Evolutionary conservation across 2,113 vertebrate species (phyloP).

Genomic region (Microcebus lehilahytsara): DNA sequence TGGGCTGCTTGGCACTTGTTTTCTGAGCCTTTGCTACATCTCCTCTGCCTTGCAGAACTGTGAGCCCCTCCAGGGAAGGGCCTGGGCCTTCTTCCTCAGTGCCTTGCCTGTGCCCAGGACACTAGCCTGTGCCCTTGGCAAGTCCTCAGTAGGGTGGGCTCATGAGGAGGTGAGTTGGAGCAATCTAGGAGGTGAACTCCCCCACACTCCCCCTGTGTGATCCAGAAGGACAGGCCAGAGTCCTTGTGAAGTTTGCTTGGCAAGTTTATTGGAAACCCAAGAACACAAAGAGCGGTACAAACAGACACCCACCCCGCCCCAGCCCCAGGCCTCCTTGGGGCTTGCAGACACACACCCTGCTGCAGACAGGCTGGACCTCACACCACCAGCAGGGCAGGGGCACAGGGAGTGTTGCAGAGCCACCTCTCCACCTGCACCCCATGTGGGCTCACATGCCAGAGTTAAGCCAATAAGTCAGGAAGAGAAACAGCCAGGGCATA

Average conservation of each 20-base stretch:
- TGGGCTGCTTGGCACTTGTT: neutral
- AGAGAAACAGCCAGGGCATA: neutral
- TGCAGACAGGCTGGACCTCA: neutral
- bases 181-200: neutral
- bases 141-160: neutral
- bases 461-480: constrained; percentile 16
- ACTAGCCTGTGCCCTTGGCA: neutral
- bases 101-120: neutral
- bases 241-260: constrained; percentile 16
- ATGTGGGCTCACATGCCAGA: accelerated
- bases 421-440: neutral
- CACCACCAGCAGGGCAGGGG: neutral
- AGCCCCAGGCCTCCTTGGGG: neutral
- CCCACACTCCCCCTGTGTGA: neutral
- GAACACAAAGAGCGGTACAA: constrained; percentile 47
- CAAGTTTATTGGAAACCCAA: constrained; percentile 75
- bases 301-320: neutral
- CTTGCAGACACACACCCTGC: neutral
- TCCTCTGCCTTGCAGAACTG: neutral
- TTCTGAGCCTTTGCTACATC: neutral
- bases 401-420: neutral
- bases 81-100: neutral
- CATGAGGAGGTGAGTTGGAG: neutral
- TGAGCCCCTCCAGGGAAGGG: neutral
- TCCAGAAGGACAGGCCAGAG: constrained; percentile 1